Evolutionary conservation across 2,797 vertebrate species (phyloP), one percentile per base, ranked within the genome.

Genomic region (Mionectes olivaceus): DNA sequence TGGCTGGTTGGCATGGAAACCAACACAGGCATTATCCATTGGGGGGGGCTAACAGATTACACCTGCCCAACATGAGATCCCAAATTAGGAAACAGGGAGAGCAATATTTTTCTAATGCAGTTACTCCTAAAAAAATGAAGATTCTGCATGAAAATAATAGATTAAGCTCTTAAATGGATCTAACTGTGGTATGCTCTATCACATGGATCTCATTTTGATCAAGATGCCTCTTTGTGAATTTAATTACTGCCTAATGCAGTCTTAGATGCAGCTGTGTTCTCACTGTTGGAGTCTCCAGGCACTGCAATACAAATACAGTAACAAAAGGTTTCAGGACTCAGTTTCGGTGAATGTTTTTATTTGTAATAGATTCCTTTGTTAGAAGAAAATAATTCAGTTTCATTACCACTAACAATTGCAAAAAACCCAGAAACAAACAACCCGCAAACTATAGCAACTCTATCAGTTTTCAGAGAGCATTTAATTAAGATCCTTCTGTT

Each of bases 21-120:
- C 47, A 78, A 39, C 3, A 6, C 28, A 35, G 1, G 28, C 19
- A 7, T 56, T 74, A 6, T 53, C 32, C 16, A 15, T 1, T 0
- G 16, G n/a, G 49, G 0, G 16, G 13, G 27, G 53, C n/a, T 32
- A 49, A 30, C 13, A 64, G 33, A n/a, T 73, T 24, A 50, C 4
- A 25, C 44, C 78, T 41, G 63, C 57, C 69, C 59, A 71, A 19
- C 1, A 1, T 5, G 23, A 73, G n/a, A 53, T 53, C n/a, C 52
- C 22, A 32, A n/a, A 15, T 10, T 10, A 15, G 43, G 28, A 69
- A 84, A 71, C 28, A 60, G 13, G 28, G 44, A 87, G 22, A 73
- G 6, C 15, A 73, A 43, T 10, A 4, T 39, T 90, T 87, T 57
- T 49, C 33, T n/a, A 65, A 50, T 19, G 39, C 11, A 23, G 11